Base-by-base conservation (phyloP, 2,113 vertebrate species). In the Marcusenius ussheri region DNA sequence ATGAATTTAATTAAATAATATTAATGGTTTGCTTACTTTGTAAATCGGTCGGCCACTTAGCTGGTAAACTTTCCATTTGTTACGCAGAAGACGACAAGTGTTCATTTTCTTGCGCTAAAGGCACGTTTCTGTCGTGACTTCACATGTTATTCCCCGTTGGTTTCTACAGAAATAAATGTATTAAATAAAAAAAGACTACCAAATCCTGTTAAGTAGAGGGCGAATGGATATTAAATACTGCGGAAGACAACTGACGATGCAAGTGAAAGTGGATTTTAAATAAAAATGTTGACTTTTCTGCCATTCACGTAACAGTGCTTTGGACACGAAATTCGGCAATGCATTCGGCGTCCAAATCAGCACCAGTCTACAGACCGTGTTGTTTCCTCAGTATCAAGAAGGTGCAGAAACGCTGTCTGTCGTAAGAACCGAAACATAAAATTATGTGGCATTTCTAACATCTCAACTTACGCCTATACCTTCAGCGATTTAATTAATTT, bases 301-400 rank as follows among this genome's bases (percentile, higher is more conserved):
- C 56, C 53, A 66, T n/a, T 62, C 24, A 6, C 51, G 24, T 88
- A 66, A 56, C 74, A 51, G 88, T 46, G 9, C 46, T 77, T 89
- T 17, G 13, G 46, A 8, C 88, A 21, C n/a, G 4, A 3, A 4
- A 89, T 42, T 50, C 62, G 66, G 35, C 3, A 83, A 19, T 8
- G 11, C 4, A 8, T 31, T 45, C 5, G 53, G 11, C 31, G 1
- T 56, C 62, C 50, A 4, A 93, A 94, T 93, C 90, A 88, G 6
- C 83, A 21, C 49, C 56, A 53, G 88, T 27, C 49, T 53, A 13
- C 91, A 91, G 89, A 90, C 90, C 45, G 90, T 83, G 87, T 90
- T 53, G 91, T 91, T 93, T 93, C 93, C 94, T 95, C 93, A 92
- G 92, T 89, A 91, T 91, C 91, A 90, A 91, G 92, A 92, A 92